Percentiles rank a stretch among this genome's conserved stretches.
Evolutionary conservation across 2,888 invertebrate genomes (phyloP).

Genomic region (Platypus cylindrus): DNA sequence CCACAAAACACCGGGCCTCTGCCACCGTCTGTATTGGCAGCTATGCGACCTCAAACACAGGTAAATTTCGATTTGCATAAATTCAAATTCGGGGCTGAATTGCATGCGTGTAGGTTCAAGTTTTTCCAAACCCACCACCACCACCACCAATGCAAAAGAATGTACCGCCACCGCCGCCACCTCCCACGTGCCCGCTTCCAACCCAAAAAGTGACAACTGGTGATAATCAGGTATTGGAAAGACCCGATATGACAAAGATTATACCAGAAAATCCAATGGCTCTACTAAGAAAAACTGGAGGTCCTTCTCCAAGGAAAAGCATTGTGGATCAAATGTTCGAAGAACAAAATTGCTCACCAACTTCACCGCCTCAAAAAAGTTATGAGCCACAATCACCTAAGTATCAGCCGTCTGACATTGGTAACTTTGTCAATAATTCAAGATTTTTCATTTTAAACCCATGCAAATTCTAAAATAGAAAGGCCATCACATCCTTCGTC

Average conservation of each 20-base stretch:
- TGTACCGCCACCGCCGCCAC: constrained; percentile 37
- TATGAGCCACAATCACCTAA: constrained; percentile 10
- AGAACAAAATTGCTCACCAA: constrained; percentile 14
- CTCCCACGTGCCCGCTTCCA: constrained; percentile 45
- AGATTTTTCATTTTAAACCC: too few species aligned
- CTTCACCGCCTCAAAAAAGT: constrained; percentile 13
- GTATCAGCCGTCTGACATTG: constrained; percentile 35
- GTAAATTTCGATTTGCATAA: constrained; percentile 18
- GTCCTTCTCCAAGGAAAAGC: constrained; percentile 36
- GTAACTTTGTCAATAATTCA: too few species aligned
- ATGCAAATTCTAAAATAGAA: constrained; percentile 12
- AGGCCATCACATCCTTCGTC: constrained; percentile 9
- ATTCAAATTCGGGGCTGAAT: too few species aligned
- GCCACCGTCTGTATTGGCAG: constrained; percentile 49
- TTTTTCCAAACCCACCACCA: constrained; percentile 35
- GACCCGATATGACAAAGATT: constrained; percentile 55
- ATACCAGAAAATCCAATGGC: constrained; percentile 63
- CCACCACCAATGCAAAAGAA: constrained; percentile 43
- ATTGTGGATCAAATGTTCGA: constrained; percentile 26
- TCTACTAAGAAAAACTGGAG: constrained; percentile 53
- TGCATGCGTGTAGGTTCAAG: constrained; percentile 36
- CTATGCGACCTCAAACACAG: constrained; percentile 50
- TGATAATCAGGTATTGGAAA: constrained; percentile 40
- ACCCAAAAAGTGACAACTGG: constrained; percentile 36
- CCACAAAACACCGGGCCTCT: constrained; percentile 35